Conservation (phyloP, 2,113 vertebrate species). For the Scomber colias region DNA sequence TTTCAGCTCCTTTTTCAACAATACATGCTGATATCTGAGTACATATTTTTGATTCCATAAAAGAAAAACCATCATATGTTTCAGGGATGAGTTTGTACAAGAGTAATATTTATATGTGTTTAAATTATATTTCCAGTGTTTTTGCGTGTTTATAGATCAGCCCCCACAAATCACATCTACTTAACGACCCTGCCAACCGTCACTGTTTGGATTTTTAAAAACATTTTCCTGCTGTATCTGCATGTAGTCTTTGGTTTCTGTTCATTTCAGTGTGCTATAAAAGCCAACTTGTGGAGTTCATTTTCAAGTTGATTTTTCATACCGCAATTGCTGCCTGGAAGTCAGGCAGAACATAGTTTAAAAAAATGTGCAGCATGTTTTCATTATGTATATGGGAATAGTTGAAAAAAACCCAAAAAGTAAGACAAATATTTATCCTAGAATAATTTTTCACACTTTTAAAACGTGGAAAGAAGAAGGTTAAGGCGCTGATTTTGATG, state of each 20-base stretch:
- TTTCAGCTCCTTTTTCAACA: background rate
- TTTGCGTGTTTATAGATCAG: background rate
- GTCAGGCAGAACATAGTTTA: background rate
- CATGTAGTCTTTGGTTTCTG: background rate
- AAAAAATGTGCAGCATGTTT: background rate
- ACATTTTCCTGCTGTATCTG: background rate
- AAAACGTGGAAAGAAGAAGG: no score
- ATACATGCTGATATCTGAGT: background rate
- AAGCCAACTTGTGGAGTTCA: background rate
- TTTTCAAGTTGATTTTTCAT: background rate
- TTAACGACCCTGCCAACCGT: constrained; percentile 10
- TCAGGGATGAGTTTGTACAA: background rate
- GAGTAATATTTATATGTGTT: background rate
- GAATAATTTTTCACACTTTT: no score
- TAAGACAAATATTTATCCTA: no score
- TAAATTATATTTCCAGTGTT: background rate
- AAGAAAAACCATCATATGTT: background rate
- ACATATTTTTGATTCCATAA: background rate
- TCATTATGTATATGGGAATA: background rate
- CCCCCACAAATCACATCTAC: background rate
- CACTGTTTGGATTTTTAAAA: background rate
- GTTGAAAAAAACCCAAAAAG: no score
- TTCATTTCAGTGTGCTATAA: background rate
- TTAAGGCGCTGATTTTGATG: background rate
- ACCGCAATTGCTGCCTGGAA: background rate